phyloP scores from a whole-genome alignment of 1,140 invertebrate species.

The Drosophila willistoni region DNA sequence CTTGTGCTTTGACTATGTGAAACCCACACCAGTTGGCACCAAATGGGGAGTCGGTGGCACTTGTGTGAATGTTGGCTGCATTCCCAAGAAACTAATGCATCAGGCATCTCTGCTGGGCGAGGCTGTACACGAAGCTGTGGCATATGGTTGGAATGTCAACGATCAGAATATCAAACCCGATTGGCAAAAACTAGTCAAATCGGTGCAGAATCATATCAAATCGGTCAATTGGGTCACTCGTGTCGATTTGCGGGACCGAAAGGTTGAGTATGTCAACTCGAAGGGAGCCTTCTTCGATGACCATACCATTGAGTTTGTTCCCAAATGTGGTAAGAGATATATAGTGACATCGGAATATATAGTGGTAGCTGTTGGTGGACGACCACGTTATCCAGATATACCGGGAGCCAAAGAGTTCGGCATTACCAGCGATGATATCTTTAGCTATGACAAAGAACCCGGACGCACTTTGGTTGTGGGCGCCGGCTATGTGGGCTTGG shows the following conservation, averaged over 20 bases:
- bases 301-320: conserved; percentile 89
- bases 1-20: conserved; percentile 95
- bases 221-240: conserved; percentile 96
- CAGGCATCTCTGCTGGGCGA: conserved; percentile 95
- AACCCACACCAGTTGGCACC: conserved; percentile 92
- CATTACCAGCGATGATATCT: conserved; percentile 98
- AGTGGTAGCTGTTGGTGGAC: conserved; percentile 95
- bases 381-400: conserved; percentile 93
- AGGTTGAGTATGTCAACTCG: conserved; percentile 97
- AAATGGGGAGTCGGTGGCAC: conserved; percentile 97
- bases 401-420: conserved; percentile 94
- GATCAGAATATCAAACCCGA: conserved; percentile 87
- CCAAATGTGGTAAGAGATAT: conserved; percentile 90
- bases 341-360: conserved; percentile 92
- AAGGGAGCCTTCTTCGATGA: conserved; percentile 92
- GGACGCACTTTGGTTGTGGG: conserved; percentile 97
- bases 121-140: conserved; percentile 89
- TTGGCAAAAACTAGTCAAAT: conserved; percentile 88
- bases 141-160: conserved; percentile 92
- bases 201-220: conserved; percentile 94
- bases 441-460: conserved; percentile 93
- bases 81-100: conserved; percentile 99
- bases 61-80: conserved; percentile 99
- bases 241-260: conserved; percentile 93
- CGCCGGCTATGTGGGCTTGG: conserved; percentile 97